Base-by-base conservation (phyloP, 2,797 vertebrate genomes). In the Eulemur rubriventer region DNA sequence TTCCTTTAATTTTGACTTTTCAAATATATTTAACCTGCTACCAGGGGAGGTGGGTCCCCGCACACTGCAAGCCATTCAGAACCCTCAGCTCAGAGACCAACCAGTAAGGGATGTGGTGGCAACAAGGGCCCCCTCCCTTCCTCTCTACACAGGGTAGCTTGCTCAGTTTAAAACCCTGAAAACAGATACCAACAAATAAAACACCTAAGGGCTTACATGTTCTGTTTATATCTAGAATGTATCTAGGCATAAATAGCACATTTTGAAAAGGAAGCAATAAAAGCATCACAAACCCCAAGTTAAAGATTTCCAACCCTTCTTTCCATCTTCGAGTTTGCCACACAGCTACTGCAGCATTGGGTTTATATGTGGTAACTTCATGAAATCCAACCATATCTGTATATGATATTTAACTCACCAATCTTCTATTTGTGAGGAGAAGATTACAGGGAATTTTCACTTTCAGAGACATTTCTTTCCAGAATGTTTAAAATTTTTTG, bases 251-350 rank as follows among this genome's bases (percentile, higher is more conserved):
- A 91, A 94, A 70, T 10, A 92, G 41, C 35, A 78, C 78, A 33
- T 63, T 85, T 89, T 41, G 10, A 50, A 88, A 96, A 94, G 76
- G 79, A 89, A 97, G 69, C 69, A 84, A 90, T 52, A 46, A 82
- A 93, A 95, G 89, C 46, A 84, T 26, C 80, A 94, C 30, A 78
- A 48, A 97, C 61, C 46, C 87, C 63, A n/a, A 80, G 82, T 89
- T 76, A 63, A 91, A 91, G 69, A 30, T 52, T 41, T 67, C 75
- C 8, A n/a, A 59, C 20, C 6, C 50, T 81, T 46, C 80, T 78
- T 41, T 28, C 38, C n/a, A 48, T 24, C 73, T 55, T 57, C 12
- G 61, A 63, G 46, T 79, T 83, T 33, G 43, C 61, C n/a, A 46
- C 6, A 22, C n/a, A 52, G 82, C 12, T 38, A 11, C 65, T 7